phyloP scores from a whole-genome alignment of 1,140 invertebrate species.

The Lordiphosa clarofinis region DNA sequence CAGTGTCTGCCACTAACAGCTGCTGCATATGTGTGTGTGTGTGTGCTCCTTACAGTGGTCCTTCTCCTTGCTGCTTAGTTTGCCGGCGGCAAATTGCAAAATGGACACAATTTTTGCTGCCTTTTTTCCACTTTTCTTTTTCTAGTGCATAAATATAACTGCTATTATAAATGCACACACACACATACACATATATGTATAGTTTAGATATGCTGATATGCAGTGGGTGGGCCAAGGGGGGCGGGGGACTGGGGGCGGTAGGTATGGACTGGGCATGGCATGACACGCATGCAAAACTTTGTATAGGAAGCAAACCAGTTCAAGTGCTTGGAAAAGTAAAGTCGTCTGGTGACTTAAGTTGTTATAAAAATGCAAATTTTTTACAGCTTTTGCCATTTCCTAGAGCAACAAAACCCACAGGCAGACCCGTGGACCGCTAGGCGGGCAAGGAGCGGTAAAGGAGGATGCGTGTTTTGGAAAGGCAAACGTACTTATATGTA shows the following conservation, averaged over 20 bases:
- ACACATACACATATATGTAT: slow-evolving; percentile 20
- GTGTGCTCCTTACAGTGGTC: slow-evolving; percentile 1
- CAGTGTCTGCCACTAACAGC: slow-evolving; percentile 8
- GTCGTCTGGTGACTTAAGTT: slow-evolving; percentile 63
- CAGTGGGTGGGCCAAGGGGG: slow-evolving; percentile 13
- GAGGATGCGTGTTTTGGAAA: background rate
- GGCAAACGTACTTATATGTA: slow-evolving; percentile 2
- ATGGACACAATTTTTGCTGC: slow-evolving; percentile 51
- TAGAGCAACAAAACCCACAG: slow-evolving; percentile 21
- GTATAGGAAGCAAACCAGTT: slow-evolving; percentile 50
- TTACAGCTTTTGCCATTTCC: slow-evolving; percentile 58
- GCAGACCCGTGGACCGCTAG: slow-evolving; percentile 9
- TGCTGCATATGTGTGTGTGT: background rate
- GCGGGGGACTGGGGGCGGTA: no score
- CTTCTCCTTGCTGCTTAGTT: slow-evolving; percentile 12
- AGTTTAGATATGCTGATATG: slow-evolving; percentile 45
- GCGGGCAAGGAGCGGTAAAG: background rate
- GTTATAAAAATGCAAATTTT: slow-evolving; percentile 66
- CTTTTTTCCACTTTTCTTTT: slow-evolving; percentile 34
- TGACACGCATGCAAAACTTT: slow-evolving; percentile 56
- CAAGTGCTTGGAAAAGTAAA: slow-evolving; percentile 60
- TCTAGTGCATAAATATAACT: slow-evolving; percentile 56
- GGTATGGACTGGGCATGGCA: slow-evolving; percentile 6
- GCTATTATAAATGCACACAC: slow-evolving; percentile 45
- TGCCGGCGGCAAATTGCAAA: slow-evolving; percentile 50